A percentile compares a stretch with the other conserved stretches of the same genome.
These are phyloP conservation scores for Bubo scandiacus DNA, from an alignment of 2,113 vertebrate genomes.

Conservation along the genomic window DNA sequence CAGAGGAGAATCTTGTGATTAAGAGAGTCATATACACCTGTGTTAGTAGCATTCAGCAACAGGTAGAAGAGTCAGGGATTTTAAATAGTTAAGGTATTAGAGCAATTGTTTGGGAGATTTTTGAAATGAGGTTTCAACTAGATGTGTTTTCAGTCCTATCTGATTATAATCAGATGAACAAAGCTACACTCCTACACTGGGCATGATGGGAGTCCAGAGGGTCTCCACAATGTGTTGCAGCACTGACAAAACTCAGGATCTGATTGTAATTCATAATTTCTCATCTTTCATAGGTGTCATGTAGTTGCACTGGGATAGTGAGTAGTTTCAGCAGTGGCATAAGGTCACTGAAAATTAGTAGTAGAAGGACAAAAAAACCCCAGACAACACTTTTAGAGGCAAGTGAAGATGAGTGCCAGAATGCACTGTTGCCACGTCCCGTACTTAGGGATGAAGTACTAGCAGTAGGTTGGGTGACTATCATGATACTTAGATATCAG, in stretches of 20 bases:
- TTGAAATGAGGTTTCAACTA: background rate
- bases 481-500: background rate
- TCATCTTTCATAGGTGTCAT: background rate
- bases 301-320: background rate
- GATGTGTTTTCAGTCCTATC: background rate
- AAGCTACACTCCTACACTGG: background rate
- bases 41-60: background rate
- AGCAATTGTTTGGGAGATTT: background rate
- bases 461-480: background rate
- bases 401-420: background rate
- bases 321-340: background rate
- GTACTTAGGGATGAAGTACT: background rate
- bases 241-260: background rate
- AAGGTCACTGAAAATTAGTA: background rate
- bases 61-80: background rate
- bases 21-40: background rate
- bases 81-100: background rate
- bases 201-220: background rate
- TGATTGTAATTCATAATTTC: background rate
- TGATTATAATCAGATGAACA: background rate
- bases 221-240: background rate
- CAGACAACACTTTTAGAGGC: background rate
- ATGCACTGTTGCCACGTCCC: no score
- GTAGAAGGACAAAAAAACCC: accelerated
- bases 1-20: background rate